Percentiles rank a stretch among this genome's conserved stretches.
Evolutionary conservation across 2,888 invertebrate species (phyloP).

Genomic region (Frankliniella fusca): DNA sequence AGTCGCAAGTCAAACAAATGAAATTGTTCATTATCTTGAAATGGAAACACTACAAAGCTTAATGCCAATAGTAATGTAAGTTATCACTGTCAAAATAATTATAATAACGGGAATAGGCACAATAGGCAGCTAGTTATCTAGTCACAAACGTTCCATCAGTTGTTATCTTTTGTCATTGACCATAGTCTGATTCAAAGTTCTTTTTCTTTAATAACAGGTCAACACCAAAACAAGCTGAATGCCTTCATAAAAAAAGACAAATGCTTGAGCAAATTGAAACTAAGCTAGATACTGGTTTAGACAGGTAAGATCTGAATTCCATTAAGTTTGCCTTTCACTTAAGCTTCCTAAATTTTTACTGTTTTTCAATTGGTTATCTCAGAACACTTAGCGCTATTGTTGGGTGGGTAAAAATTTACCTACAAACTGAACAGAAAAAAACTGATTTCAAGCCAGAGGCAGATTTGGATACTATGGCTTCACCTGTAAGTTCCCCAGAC

Average conservation of each 20-base stretch:
- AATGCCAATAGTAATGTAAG: constrained; percentile 80
- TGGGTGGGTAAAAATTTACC: constrained; percentile 84
- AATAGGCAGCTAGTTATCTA: not conserved
- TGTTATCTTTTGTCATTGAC: too few relatives aligned
- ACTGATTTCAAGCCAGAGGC: constrained; percentile 88
- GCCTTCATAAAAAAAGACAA: constrained; percentile 77
- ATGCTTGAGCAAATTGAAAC: constrained; percentile 84
- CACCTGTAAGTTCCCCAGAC: constrained; percentile 58
- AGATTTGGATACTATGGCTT: constrained; percentile 75
- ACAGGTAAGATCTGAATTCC: constrained; percentile 48
- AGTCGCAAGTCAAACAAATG: constrained; percentile 87
- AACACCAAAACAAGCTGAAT: constrained; percentile 82
- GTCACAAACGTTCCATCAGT: too few relatives aligned
- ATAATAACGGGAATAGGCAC: constrained; percentile 14
- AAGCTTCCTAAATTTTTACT: not conserved
- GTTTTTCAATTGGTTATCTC: constrained; percentile 31
- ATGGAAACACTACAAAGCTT: constrained; percentile 88
- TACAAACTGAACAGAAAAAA: constrained; percentile 91
- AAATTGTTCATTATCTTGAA: constrained; percentile 86
- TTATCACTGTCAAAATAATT: constrained; percentile 34
- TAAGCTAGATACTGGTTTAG: constrained; percentile 84
- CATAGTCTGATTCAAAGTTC: too few relatives aligned
- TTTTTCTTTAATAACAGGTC: constrained; percentile 55
- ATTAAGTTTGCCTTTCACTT: constrained; percentile 28
- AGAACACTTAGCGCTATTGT: constrained; percentile 80